Conservation (phyloP, 2,888 invertebrate genomes). For the Eulithis testata region DNA sequence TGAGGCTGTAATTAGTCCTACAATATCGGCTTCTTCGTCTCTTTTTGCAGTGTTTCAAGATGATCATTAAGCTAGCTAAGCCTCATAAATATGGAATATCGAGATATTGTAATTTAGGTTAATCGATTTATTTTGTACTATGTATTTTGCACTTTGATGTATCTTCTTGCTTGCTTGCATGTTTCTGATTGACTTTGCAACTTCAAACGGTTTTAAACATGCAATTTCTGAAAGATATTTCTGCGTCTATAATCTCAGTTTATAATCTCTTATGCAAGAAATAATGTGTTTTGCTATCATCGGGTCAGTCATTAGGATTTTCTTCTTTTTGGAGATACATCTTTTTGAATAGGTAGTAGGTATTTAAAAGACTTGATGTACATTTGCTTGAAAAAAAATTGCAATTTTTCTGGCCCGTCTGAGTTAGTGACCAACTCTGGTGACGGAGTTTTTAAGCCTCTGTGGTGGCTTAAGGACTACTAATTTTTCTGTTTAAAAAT, state of each 20-base stretch:
- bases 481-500: too few species aligned
- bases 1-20: conserved; percentile 9
- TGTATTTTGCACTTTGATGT: background rate
- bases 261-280: background rate
- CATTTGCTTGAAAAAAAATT: too few species aligned
- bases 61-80: conserved; percentile 9
- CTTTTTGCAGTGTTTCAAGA: conserved; percentile 15
- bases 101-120: conserved; percentile 28
- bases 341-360: too few species aligned
- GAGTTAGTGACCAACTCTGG: too few species aligned
- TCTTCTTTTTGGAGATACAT: too few species aligned
- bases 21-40: conserved; percentile 11
- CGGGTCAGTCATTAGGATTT: too few species aligned
- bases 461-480: too few species aligned
- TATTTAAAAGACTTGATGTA: too few species aligned
- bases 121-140: conserved; percentile 19
- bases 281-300: too few species aligned
- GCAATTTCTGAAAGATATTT: conserved; percentile 13
- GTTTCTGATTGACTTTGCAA: conserved; percentile 35
- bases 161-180: conserved; percentile 15
- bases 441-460: too few species aligned
- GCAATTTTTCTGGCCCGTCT: too few species aligned
- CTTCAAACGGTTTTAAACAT: conserved; percentile 20
- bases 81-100: conserved; percentile 24
- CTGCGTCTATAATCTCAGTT: too few species aligned